Conservation (phyloP, 2,888 invertebrate genomes). For the Keiferia lycopersicella region DNA sequence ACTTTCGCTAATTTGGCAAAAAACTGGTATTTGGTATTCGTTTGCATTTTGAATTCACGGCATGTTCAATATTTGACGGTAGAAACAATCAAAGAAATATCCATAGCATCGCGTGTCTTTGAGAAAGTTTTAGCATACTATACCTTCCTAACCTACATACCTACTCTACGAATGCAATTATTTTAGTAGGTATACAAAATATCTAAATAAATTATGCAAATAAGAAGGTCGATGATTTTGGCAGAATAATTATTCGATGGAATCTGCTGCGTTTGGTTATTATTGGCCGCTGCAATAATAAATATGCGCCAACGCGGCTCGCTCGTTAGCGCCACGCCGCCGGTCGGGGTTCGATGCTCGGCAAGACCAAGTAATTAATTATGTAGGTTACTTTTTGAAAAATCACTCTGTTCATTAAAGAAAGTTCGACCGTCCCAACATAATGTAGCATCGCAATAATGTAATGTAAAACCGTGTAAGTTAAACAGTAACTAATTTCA, state of each 20-base stretch:
- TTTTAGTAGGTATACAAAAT: constrained; percentile 21
- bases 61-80: not conserved
- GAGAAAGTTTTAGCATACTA: constrained; percentile 6
- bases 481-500: constrained; percentile 19
- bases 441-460: constrained; percentile 4
- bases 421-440: not conserved
- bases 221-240: constrained; percentile 27
- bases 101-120: not conserved
- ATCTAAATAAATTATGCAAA: constrained; percentile 29
- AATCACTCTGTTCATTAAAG: constrained; percentile 32
- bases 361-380: constrained; percentile 34
- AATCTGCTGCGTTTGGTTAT: constrained; percentile 34
- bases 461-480: constrained; percentile 11
- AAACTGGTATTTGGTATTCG: constrained; percentile 4
- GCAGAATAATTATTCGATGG: constrained; percentile 26
- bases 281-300: constrained; percentile 34
- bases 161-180: constrained; percentile 1
- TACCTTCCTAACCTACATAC: no score
- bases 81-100: not conserved
- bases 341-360: constrained; percentile 35
- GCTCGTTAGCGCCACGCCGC: constrained; percentile 40
- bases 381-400: constrained; percentile 35
- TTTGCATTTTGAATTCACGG: constrained; percentile 19
- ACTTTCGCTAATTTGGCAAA: constrained; percentile 15
- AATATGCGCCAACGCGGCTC: constrained; percentile 37